These are phyloP conservation scores for Scarus forsteni DNA, from an alignment of 2,797 vertebrate genomes.

Conservation along the genomic window DNA sequence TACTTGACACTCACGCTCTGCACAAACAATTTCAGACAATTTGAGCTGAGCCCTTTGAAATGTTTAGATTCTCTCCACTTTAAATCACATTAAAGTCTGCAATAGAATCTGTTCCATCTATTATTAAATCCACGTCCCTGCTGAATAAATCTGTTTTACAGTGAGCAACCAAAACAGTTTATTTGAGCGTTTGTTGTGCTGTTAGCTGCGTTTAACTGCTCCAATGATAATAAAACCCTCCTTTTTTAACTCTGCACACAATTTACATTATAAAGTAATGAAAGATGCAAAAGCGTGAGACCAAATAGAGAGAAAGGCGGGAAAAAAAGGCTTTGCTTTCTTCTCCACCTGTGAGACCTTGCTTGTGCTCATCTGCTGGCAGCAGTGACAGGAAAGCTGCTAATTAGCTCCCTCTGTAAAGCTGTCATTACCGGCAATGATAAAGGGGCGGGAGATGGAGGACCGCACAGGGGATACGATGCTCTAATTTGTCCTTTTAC, in stretches of 20 bases:
- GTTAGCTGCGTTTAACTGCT: conserved; percentile 29
- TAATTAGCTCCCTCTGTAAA: conserved; percentile 85
- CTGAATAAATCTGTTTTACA: conserved; percentile 12
- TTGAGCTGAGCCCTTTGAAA: conserved; percentile 38
- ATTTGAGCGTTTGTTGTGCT: conserved; percentile 7
- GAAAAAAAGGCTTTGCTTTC: conserved; percentile 25
- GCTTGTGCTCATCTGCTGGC: conserved; percentile 71
- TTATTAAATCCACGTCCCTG: conserved; percentile 25
- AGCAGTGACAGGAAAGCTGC: conserved; percentile 79
- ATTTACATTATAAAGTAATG: conserved; percentile 1
- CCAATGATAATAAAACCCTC: neutral
- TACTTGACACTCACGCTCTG: conserved; percentile 40
- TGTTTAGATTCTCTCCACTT: conserved; percentile 39
- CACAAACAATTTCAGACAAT: conserved; percentile 32
- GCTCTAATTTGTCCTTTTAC: conserved; percentile 76
- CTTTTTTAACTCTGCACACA: conserved; percentile 5
- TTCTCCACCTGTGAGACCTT: conserved; percentile 71
- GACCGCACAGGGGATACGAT: conserved; percentile 59
- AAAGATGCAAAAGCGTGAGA: conserved; percentile 4
- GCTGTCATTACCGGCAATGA: conserved; percentile 80
- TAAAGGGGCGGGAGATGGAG: conserved; percentile 41
- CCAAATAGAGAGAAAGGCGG: neutral
- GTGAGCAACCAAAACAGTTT: conserved; percentile 8
- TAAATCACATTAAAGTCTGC: conserved; percentile 28
- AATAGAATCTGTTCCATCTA: conserved; percentile 1